These are phyloP conservation scores for Petaurus breviceps DNA, from an alignment of 2,113 vertebrate genomes.

Conservation along the genomic window DNA sequence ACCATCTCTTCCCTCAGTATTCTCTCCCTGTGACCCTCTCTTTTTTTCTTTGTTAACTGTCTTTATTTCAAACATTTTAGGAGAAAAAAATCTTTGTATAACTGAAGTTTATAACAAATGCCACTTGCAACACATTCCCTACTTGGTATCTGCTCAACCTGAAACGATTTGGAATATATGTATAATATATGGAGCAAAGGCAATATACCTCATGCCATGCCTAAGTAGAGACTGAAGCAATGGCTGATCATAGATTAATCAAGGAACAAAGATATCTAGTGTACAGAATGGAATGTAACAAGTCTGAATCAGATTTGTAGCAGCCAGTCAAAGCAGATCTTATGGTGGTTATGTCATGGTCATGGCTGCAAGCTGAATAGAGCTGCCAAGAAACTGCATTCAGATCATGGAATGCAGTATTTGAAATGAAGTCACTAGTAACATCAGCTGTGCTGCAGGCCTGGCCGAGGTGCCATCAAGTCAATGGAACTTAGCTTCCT, in stretches of 20 bases:
- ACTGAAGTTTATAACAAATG: conserved; percentile 52
- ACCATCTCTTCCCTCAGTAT: too few relatives aligned
- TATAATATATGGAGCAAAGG: conserved; percentile 41
- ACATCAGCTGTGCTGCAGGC: conserved; percentile 78
- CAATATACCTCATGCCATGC: conserved; percentile 2
- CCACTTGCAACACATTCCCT: neutral
- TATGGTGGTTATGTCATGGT: conserved; percentile 16
- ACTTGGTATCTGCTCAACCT: neutral
- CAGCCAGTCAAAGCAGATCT: conserved; percentile 22
- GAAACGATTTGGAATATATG: conserved; percentile 29
- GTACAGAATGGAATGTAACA: neutral
- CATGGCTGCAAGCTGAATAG: conserved; percentile 28
- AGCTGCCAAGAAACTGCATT: conserved; percentile 66
- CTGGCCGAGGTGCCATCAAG: conserved; percentile 94
- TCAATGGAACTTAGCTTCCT: conserved; percentile 97
- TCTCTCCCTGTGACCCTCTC: too few relatives aligned
- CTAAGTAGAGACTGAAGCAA: conserved; percentile 17
- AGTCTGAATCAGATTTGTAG: conserved; percentile 39
- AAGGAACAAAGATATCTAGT: neutral
- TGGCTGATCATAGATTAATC: neutral
- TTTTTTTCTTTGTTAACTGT: conserved; percentile 23
- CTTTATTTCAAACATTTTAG: conserved; percentile 76
- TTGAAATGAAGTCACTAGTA: conserved; percentile 32
- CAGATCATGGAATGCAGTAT: conserved; percentile 42
- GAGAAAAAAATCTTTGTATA: neutral